A percentile compares a stretch with the other conserved stretches of the same genome.
Conservation (phyloP, 2,113 vertebrate genomes). For the Pitta sordida region DNA sequence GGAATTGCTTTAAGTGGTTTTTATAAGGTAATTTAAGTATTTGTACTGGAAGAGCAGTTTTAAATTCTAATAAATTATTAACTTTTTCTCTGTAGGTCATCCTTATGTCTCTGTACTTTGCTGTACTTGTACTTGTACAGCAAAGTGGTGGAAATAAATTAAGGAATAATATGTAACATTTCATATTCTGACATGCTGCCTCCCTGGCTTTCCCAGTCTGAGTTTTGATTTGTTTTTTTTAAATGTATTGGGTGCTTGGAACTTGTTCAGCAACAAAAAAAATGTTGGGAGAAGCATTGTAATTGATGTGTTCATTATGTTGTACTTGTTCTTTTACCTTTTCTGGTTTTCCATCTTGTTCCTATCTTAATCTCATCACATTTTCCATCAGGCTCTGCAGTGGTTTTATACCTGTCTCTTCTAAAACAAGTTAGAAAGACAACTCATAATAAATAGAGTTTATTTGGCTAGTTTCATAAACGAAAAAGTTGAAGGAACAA, state of each 20-base stretch:
- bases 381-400: neutral
- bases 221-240: neutral
- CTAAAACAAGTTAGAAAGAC: neutral
- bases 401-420: neutral
- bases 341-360: neutral
- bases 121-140: neutral
- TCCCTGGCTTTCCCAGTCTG: neutral
- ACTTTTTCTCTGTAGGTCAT: neutral
- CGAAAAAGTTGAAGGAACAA: neutral
- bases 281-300: neutral
- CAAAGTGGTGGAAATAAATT: neutral
- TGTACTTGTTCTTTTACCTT: neutral
- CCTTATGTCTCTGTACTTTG: neutral
- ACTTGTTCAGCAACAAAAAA: neutral
- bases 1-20: slow-evolving; percentile 18
- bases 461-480: neutral
- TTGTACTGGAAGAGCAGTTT: neutral
- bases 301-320: neutral
- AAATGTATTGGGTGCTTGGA: neutral
- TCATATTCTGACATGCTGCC: neutral
- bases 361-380: neutral
- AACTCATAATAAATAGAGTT: neutral
- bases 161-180: neutral
- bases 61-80: slow-evolving; percentile 31
- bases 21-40: neutral